phyloP scores from a whole-genome alignment of 2,888 invertebrate genomes.

The Urechis unicinctus region DNA sequence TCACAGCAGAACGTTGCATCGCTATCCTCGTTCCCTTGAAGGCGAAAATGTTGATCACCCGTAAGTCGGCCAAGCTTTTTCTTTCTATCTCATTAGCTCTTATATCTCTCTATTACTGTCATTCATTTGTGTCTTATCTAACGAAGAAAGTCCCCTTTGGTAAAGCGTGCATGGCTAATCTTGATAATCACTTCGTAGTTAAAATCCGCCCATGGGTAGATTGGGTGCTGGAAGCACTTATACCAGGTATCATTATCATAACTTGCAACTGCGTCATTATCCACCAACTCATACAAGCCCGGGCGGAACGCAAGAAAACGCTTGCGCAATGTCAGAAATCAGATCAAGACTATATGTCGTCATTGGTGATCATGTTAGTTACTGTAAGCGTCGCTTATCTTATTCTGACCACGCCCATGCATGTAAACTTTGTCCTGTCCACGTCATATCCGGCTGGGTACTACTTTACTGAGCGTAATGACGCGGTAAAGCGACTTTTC shows the following conservation, averaged over 20 bases:
- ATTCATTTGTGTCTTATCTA: neutral
- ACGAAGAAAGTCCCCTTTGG: neutral
- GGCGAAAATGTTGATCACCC: neutral
- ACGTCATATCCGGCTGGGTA: constrained; percentile 2
- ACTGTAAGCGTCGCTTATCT: constrained; percentile 4
- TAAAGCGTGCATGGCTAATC: neutral
- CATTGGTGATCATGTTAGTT: constrained; percentile 1
- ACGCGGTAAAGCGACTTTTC: constrained; percentile 1
- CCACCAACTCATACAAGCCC: neutral
- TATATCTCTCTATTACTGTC: neutral
- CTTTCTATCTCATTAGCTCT: neutral
- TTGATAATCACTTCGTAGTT: neutral
- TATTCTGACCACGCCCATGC: constrained; percentile 7
- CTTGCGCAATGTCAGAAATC: neutral
- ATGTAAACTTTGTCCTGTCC: neutral
- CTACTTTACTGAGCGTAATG: neutral
- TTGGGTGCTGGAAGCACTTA: neutral
- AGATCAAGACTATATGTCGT: neutral
- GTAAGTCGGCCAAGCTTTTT: neutral
- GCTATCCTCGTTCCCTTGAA: neutral
- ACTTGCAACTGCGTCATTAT: constrained; percentile 4
- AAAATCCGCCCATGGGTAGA: constrained; percentile 7
- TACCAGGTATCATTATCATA: constrained; percentile 5
- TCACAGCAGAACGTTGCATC: constrained; percentile 6
- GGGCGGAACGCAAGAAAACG: neutral